Evolutionary conservation across 2,113 vertebrate genomes (phyloP).

Genomic region (Heterotilapia buettikoferi): DNA sequence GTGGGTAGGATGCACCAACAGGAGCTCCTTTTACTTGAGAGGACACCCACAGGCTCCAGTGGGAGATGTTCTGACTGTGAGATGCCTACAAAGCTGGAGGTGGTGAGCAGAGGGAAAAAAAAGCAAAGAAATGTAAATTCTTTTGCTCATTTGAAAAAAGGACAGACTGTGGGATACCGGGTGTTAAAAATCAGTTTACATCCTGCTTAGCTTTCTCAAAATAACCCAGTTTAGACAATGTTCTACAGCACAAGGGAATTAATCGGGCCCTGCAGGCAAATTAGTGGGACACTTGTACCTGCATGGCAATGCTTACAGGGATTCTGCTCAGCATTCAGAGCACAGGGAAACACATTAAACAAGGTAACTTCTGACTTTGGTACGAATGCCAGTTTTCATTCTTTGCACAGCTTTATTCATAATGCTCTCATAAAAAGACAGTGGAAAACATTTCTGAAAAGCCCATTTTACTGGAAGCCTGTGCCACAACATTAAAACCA

Average conservation of each 20-base stretch:
- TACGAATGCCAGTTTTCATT: background rate
- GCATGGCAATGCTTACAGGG: slow-evolving; percentile 1
- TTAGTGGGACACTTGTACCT: slow-evolving; percentile 42
- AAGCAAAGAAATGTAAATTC: background rate
- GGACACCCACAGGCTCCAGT: slow-evolving; percentile 53
- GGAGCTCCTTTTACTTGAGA: slow-evolving; percentile 39
- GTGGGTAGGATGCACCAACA: slow-evolving; percentile 42
- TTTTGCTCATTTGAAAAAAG: slow-evolving; percentile 21
- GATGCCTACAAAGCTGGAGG: slow-evolving; percentile 45
- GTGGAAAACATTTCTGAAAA: background rate
- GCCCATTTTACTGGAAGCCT: background rate
- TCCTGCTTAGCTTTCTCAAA: slow-evolving; percentile 11
- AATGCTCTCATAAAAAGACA: background rate
- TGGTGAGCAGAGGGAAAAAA: background rate
- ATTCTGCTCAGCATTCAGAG: background rate
- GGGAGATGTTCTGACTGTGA: slow-evolving; percentile 46
- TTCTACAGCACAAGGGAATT: background rate
- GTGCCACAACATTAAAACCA: background rate
- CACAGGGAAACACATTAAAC: background rate
- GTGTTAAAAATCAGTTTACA: slow-evolving; percentile 1
- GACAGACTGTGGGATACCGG: slow-evolving; percentile 5
- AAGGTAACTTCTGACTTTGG: slow-evolving; percentile 1
- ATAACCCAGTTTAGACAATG: slow-evolving; percentile 23
- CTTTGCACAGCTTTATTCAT: background rate
- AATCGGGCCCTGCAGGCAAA: slow-evolving; percentile 13